Base-by-base conservation (phyloP, 23 tunicate species). In the Oikopleura vanhoeffeni region DNA sequence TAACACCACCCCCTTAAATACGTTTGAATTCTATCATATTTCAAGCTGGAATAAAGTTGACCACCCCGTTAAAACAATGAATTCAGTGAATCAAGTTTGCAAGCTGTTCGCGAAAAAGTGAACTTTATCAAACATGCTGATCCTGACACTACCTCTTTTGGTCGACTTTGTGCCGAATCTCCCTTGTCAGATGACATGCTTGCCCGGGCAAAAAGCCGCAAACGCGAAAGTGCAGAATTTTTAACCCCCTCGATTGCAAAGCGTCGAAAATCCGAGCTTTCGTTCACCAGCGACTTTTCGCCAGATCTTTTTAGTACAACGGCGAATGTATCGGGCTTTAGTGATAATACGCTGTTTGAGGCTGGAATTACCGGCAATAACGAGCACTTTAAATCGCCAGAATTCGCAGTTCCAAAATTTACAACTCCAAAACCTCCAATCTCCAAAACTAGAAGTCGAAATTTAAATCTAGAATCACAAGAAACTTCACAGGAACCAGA, bases 151-250 rank as follows among this genome's bases (percentile, higher is more conserved):
- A 30, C 27, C 36, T 18, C 79, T 24, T 71, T 71, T 71, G 79
- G 3, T 33, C 79, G 79, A 3, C 27, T 71, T 2, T 71, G 79
- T 32, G 35, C 38, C 79, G 79, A 71, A 30, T 71, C 79, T 2
- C 79, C 79, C 4, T 32, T 71, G 79, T 71, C 79, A 4, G 79
- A 71, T 71, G 79, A 71, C 32, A 13, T 71, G 79, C 38, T 71
- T 33, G 79, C 79, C 38, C 27, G 35, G 35, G 34, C 32, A 2
- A 28, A 32, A 30, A 28, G 32, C 34, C 79, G 34, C 2, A 71
- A 71, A 71, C 27, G 79, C 34, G 27, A 33, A 30, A 71, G 38
- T 32, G 2, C 35, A 18, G 79, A 71, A 18, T 71, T 71, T 18
- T 2, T 38, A 28, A 71, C 79, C 36, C 79, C 79, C 4, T 38